These are phyloP conservation scores for Caenorhabditis parvicauda DNA, from an alignment of 2,888 invertebrate species.

Conservation along the genomic window DNA sequence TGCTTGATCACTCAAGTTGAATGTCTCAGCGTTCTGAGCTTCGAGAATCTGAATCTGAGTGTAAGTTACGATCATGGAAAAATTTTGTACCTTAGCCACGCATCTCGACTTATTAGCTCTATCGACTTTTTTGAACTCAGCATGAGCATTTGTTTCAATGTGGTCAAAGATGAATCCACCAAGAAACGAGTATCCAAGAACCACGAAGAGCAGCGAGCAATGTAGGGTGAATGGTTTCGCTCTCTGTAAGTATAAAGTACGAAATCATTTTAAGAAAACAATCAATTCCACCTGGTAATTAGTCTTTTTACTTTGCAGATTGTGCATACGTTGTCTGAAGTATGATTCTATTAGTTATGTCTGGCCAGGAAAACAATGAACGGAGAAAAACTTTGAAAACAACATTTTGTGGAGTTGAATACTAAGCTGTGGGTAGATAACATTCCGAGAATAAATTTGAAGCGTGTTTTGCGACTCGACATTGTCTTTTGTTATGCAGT, in stretches of 20 bases:
- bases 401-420: no score
- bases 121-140: slow-evolving; percentile 29
- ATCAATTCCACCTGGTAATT: not conserved
- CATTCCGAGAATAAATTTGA: no score
- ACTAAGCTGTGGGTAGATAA: no score
- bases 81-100: slow-evolving; percentile 34
- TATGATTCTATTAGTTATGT: not conserved
- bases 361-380: not conserved
- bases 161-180: slow-evolving; percentile 57
- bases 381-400: not conserved
- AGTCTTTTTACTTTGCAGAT: slow-evolving; percentile 4
- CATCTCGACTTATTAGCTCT: slow-evolving; percentile 38
- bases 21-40: not conserved
- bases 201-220: slow-evolving; percentile 50
- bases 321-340: slow-evolving; percentile 3
- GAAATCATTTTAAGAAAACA: not conserved
- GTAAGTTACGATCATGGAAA: slow-evolving; percentile 1
- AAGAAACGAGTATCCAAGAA: slow-evolving; percentile 53
- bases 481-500: no score
- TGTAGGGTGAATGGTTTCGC: slow-evolving; percentile 60
- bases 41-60: not conserved
- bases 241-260: slow-evolving; percentile 32
- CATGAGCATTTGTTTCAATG: slow-evolving; percentile 51
- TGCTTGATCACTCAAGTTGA: not conserved
- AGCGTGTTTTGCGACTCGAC: no score